Evolutionary conservation across 2,888 invertebrate species (phyloP), one percentile per base, ranked within the genome.

Genomic region (Apodemia duryi): DNA sequence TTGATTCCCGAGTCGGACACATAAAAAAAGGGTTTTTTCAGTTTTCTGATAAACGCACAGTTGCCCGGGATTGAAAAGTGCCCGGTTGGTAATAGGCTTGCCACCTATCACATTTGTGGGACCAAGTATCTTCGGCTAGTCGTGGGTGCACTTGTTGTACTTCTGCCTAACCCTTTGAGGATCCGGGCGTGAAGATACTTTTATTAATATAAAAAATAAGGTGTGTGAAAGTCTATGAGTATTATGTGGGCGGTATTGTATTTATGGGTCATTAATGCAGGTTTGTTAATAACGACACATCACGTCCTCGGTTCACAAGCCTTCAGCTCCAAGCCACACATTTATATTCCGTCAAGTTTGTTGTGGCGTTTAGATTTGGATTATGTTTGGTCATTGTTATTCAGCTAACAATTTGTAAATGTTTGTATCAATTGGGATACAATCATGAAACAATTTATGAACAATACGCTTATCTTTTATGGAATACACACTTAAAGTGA

Each of bases 231-330:
- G 41, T 41, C 9, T 41, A 41, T 61, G 66, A 70, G 70, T 70
- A 70, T 35, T 35, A 35, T 35, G 35, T 35, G 35, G 35, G 35
- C 35, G 35, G 73, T 71, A 75, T 73, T 77, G 80, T 84, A 84
- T 86, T 85, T 84, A 86, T 86, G 83, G 83, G 84, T 87, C 83
- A 89, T 89, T 88, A 90, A 91, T 88, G 84, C 88, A 86, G 75
- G 83, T 75, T 78, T 85, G 83, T 86, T 89, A 90, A 87, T 88
- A 86, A 86, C 86, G 84, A 85, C 80, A 79, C 81, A 84, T 89
- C 91, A 91, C 91, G 91, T 91, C 86, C 81, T 77, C 82, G 81
- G 90, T 91, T 91, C 91, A 91, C 91, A 91, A 89, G 88, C 82
- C 80, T 81, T 77, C 83, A 83, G 81, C 81, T 83, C 79, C 81